These are phyloP conservation scores for Oophaga pumilio DNA, from an alignment of 2,113 vertebrate species.

Conservation along the genomic window DNA sequence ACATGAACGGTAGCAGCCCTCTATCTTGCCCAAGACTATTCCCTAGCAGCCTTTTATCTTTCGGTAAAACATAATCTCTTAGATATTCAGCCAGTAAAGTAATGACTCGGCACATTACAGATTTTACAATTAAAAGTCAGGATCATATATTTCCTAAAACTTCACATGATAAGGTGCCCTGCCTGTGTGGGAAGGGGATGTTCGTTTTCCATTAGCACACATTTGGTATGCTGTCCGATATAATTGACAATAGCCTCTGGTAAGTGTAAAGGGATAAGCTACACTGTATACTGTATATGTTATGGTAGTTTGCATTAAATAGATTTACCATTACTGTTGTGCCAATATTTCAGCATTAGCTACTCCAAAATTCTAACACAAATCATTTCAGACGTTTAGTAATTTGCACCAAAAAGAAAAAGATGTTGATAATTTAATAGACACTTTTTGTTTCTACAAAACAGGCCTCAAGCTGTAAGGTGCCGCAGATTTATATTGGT, in stretches of 20 bases:
- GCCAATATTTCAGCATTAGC: not conserved
- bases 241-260: not conserved
- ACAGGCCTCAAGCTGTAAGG: too few species aligned
- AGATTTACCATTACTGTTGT: too few species aligned
- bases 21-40: slow-evolving; percentile 7
- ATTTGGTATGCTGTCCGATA: not conserved
- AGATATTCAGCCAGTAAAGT: not conserved
- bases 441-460: too few species aligned
- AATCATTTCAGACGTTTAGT: not conserved
- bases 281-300: too few species aligned
- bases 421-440: too few species aligned
- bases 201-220: not conserved
- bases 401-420: too few species aligned
- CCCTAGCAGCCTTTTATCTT: not conserved
- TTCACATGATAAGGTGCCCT: not conserved
- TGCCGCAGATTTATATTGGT: too few species aligned
- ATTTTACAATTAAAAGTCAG: not conserved
- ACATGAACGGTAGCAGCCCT: not conserved
- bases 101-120: slow-evolving; percentile 1
- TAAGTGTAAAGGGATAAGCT: not conserved
- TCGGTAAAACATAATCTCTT: not conserved
- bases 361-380: not conserved
- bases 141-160: not conserved
- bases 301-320: too few species aligned
- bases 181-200: too few species aligned